Percentiles rank a stretch among this genome's conserved stretches.
phyloP scores from a whole-genome alignment of 2,113 vertebrate species.

The Hydropotes inermis region DNA sequence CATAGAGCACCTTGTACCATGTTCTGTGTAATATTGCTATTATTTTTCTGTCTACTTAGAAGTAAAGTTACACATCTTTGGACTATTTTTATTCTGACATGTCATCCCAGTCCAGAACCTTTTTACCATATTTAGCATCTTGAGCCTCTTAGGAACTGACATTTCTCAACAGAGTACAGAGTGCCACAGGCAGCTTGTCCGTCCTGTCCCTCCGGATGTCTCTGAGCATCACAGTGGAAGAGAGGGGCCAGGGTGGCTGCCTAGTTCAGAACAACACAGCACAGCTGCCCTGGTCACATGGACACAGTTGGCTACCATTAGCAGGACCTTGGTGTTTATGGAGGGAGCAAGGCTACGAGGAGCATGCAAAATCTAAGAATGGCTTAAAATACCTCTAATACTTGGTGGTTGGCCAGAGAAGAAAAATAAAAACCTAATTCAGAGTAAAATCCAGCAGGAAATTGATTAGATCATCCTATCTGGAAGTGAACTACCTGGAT shows the following conservation, averaged over 20 bases:
- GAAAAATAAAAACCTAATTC: neutral
- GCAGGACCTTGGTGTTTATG: neutral
- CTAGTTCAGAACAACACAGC: neutral
- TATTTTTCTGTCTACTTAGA: neutral
- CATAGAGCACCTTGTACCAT: neutral
- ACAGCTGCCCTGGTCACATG: neutral
- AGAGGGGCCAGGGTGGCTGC: neutral
- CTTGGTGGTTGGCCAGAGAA: neutral
- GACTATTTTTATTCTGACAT: neutral
- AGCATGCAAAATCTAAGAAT: neutral
- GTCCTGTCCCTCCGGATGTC: neutral
- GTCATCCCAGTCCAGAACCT: neutral
- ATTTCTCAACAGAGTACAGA: neutral
- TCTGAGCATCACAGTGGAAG: neutral
- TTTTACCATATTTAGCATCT: neutral
- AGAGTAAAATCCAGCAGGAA: neutral
- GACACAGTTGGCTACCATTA: neutral
- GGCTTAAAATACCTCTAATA: neutral
- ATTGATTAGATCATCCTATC: neutral
- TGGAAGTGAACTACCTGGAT: neutral
- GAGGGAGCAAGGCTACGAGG: neutral
- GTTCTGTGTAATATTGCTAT: neutral
- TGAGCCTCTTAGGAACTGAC: neutral
- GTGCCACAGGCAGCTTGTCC: neutral
- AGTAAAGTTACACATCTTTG: neutral